phyloP scores from a whole-genome alignment of 2,888 invertebrate genomes.

The Xestia rhomboidea region DNA sequence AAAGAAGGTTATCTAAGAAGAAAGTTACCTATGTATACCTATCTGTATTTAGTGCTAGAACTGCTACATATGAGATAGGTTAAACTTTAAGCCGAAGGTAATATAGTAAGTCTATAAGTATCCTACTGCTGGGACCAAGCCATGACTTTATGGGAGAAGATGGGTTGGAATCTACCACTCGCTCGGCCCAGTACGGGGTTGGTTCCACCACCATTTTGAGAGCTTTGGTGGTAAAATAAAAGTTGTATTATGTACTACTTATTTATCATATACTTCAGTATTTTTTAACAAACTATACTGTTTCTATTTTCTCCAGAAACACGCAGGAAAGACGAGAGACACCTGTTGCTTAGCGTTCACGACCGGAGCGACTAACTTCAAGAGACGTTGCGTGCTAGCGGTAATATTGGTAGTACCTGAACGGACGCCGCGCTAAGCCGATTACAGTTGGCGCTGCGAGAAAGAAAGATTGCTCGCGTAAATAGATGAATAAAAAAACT shows the following conservation, averaged over 20 bases:
- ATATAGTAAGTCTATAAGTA: no score
- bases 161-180: no score
- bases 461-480: slow-evolving; percentile 17
- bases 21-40: no score
- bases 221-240: no score
- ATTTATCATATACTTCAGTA: not conserved
- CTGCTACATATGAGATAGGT: no score
- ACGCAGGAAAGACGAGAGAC: not conserved
- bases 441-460: slow-evolving; percentile 41
- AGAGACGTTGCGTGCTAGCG: slow-evolving; percentile 20
- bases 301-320: not conserved
- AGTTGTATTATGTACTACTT: not conserved
- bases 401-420: slow-evolving; percentile 46
- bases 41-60: no score
- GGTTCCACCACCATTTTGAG: no score
- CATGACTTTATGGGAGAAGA: no score
- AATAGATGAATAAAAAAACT: slow-evolving; percentile 25
- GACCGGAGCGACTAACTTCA: slow-evolving; percentile 36
- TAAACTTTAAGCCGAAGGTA: no score
- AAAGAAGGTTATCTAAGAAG: no score
- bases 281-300: not conserved
- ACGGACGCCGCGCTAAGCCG: slow-evolving; percentile 31
- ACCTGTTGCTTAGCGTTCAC: slow-evolving; percentile 56
- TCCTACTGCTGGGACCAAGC: no score
- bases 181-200: no score